Percentiles rank a stretch among this genome's conserved stretches.
These are phyloP conservation scores for Sisor rabdophorus DNA, from an alignment of 2,113 vertebrate genomes.

Conservation along the genomic window DNA sequence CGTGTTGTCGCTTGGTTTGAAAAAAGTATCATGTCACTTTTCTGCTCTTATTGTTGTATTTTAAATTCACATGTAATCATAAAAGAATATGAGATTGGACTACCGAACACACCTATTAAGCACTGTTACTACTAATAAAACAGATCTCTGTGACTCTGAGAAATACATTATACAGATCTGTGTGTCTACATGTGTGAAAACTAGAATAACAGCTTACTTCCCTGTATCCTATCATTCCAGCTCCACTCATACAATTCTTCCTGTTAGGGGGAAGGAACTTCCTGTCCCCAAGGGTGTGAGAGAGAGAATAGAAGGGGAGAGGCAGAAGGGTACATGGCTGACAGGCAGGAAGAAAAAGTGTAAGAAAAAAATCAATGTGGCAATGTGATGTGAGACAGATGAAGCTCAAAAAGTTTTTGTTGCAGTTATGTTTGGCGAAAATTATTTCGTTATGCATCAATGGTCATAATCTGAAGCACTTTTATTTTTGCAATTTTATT, in stretches of 20 bases:
- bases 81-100: neutral
- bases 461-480: no score
- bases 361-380: neutral
- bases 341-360: conserved; percentile 15
- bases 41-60: neutral
- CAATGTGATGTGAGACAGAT: neutral
- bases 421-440: neutral
- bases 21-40: neutral
- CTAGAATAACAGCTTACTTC: conserved; percentile 66
- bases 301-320: conserved; percentile 29
- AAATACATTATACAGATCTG: neutral
- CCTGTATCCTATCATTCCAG: conserved; percentile 74
- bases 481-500: conserved; percentile 18
- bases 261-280: conserved; percentile 63
- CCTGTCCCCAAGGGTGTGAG: conserved; percentile 55
- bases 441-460: no score
- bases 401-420: neutral
- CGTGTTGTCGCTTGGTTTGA: neutral
- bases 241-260: conserved; percentile 67
- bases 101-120: no score
- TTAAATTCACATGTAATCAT: neutral
- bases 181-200: conserved; percentile 16
- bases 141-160: neutral
- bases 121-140: no score
- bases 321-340: conserved; percentile 2